Base-by-base conservation (phyloP, 2,888 invertebrate species). In the Seladonia tumulorum region DNA sequence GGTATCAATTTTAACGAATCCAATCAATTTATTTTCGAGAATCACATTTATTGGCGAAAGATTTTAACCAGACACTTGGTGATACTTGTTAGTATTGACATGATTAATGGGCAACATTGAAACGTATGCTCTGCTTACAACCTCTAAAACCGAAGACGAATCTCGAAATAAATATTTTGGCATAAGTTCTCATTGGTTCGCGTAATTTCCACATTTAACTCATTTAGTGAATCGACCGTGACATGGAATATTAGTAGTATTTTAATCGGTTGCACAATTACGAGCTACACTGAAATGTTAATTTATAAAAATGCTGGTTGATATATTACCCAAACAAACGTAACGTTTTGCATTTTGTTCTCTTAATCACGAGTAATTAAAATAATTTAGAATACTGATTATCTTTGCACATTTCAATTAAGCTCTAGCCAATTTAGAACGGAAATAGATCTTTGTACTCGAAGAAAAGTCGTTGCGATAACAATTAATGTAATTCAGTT, bases 181-280 rank as follows among this genome's bases (percentile, higher is more conserved):
- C 88, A 88, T 85, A 79, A 79, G 78, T 39, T 47, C 79, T 60
- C 80, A 88, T 82, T 57, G 83, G 82, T 89, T 70, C 77, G 79
- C 82, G 82, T 86, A 88, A 88, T 88, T 60, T 77, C 88, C 71
- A 84, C 80, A 87, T 90, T 88, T 89, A 88, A 85, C 84, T 83
- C 87, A 75, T 89, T 89, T 82, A 74, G 42, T 39, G 77, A 77
- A 66, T 74, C 74, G 42, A 45, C 29, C 22, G 68, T 72, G 47
- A 47, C 70, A 60, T 18, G 57, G 68, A 77, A 66, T 25, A 70
- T 79, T 72, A 79, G 70, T 75, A 80, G 77, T 39, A 42, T 80
- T 80, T 86, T 85, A 82, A 60, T 82, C 78, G 76, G 39, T 83
- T 83, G 49, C 45, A 53, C 8, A 77, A 66, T 39, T 68, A 68